phyloP scores from a whole-genome alignment of 2,888 invertebrate species.

The Drosophila putrida region DNA sequence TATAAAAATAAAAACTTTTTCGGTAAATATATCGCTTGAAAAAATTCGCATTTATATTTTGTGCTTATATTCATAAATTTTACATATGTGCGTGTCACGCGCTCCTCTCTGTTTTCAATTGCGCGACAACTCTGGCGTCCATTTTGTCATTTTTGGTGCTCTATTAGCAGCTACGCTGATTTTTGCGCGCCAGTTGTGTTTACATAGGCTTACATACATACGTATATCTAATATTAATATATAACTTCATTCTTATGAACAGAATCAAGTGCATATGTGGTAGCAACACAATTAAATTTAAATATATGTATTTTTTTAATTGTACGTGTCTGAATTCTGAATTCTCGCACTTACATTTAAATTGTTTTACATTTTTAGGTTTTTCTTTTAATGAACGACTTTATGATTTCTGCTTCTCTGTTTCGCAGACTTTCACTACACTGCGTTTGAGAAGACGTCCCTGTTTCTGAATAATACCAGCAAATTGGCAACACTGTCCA shows the following conservation, averaged over 20 bases:
- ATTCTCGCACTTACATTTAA: conserved; percentile 51
- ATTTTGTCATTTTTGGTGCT: conserved; percentile 71
- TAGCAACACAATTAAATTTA: not conserved
- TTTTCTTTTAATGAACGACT: conserved; percentile 41
- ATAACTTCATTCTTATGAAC: conserved; percentile 29
- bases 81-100: conserved; percentile 8
- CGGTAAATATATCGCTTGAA: too few relatives aligned
- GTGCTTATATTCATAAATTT: not conserved
- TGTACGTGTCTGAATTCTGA: conserved; percentile 3
- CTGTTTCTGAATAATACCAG: conserved; percentile 47
- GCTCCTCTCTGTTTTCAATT: conserved; percentile 34
- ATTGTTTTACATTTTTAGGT: conserved; percentile 46
- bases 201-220: conserved; percentile 43
- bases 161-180: conserved; percentile 53
- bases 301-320: conserved; percentile 4
- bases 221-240: conserved; percentile 49
- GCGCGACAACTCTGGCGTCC: conserved; percentile 72
- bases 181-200: conserved; percentile 68
- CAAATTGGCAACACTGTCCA: conserved; percentile 58
- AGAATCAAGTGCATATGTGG: conserved; percentile 16
- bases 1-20: not conserved
- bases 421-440: conserved; percentile 70
- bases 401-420: conserved; percentile 34
- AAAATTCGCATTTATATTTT: not conserved
- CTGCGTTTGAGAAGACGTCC: conserved; percentile 61